Conservation (phyloP, 2,113 vertebrate species). For the Baryphthengus martii region DNA sequence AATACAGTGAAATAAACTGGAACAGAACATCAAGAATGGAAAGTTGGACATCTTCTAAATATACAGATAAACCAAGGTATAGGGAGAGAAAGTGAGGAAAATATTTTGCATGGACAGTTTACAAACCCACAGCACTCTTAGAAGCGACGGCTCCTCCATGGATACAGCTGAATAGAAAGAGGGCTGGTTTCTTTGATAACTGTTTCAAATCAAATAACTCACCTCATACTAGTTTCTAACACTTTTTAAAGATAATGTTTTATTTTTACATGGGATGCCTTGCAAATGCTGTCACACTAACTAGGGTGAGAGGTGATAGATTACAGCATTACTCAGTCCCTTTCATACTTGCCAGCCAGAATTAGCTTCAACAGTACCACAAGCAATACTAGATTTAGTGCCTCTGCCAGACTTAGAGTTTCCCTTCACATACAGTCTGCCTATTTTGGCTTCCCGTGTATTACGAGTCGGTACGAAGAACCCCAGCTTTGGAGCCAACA, state of each 20-base stretch:
- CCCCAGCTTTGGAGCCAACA: not conserved
- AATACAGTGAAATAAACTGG: not conserved
- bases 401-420: not conserved
- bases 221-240: not conserved
- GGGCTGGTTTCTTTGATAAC: not conserved
- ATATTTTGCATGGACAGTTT: not conserved
- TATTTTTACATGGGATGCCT: not conserved
- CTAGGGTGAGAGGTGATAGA: conserved; percentile 1
- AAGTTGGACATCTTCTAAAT: not conserved
- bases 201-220: not conserved
- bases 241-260: not conserved
- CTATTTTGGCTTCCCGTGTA: not conserved
- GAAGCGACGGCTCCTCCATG: not conserved
- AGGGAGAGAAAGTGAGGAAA: not conserved
- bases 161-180: not conserved
- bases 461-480: not conserved
- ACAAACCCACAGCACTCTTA: not conserved
- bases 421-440: not conserved
- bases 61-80: not conserved
- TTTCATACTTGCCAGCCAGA: not conserved
- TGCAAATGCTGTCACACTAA: not conserved
- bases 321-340: not conserved
- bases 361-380: not conserved
- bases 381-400: not conserved
- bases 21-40: not conserved